phyloP scores from a whole-genome alignment of 2,113 vertebrate species.

The Calonectris borealis region DNA sequence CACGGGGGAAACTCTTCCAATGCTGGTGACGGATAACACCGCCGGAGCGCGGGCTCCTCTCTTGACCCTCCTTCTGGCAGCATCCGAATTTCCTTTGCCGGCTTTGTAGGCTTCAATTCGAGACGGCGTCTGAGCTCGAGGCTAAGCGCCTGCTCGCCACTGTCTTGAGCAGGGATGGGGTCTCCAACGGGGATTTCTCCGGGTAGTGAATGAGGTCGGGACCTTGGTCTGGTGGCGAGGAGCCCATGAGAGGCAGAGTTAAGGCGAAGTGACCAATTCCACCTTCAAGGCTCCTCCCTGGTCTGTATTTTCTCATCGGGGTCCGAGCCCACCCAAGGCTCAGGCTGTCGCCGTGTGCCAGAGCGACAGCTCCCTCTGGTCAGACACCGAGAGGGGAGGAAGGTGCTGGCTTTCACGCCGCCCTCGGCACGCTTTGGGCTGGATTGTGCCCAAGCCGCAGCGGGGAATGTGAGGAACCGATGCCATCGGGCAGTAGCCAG shows the following conservation, averaged over 20 bases:
- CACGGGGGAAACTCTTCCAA: not conserved
- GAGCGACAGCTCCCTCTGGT: rapidly evolving
- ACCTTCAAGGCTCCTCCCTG: not conserved
- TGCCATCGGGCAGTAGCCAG: not conserved
- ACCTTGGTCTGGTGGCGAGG: not conserved
- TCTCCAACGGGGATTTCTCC: not conserved
- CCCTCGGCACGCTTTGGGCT: not conserved
- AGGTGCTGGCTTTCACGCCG: not conserved
- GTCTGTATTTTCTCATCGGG: rapidly evolving
- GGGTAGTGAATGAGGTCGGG: not conserved
- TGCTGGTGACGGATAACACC: not conserved
- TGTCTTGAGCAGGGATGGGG: not conserved
- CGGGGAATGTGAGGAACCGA: not conserved
- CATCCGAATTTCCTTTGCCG: not conserved
- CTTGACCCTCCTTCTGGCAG: not conserved
- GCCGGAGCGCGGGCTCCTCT: rapidly evolving
- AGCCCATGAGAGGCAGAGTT: not conserved
- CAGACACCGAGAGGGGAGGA: not conserved
- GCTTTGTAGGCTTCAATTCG: not conserved
- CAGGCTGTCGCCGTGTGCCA: rapidly evolving
- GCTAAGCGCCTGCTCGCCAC: not conserved
- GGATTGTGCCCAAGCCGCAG: not conserved
- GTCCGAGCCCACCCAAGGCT: not conserved
- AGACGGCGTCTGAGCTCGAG: not conserved
- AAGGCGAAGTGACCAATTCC: not conserved